These are phyloP conservation scores for Drosophila mauritiana DNA, from an alignment of 1,140 invertebrate genomes.

Conservation along the genomic window DNA sequence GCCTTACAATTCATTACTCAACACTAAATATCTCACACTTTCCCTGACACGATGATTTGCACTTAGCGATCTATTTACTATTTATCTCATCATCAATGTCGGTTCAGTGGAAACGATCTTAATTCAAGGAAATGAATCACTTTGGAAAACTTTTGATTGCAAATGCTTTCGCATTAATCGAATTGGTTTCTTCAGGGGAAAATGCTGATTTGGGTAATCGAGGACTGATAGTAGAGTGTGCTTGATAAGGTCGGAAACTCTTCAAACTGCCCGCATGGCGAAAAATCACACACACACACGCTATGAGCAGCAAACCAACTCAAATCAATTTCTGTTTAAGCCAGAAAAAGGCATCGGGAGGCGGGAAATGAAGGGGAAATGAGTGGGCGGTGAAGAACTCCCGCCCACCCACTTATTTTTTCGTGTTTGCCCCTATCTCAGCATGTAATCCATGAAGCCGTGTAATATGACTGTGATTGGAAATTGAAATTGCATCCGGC, in stretches of 20 bases:
- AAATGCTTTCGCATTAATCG: constrained; percentile 5
- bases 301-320: constrained; percentile 15
- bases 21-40: constrained; percentile 4
- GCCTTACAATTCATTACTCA: neutral
- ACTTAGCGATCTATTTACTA: constrained; percentile 16
- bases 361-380: constrained; percentile 23
- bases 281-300: constrained; percentile 5
- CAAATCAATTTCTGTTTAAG: constrained; percentile 49
- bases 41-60: neutral
- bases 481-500: constrained; percentile 81
- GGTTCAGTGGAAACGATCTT: constrained; percentile 28
- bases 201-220: constrained; percentile 1
- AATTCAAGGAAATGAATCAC: constrained; percentile 27
- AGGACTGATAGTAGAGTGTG: neutral
- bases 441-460: constrained; percentile 69
- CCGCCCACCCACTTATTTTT: neutral
- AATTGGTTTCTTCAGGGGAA: neutral
- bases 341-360: constrained; percentile 19
- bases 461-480: constrained; percentile 81
- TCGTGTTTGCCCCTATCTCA: constrained; percentile 3
- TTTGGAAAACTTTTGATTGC: constrained; percentile 12
- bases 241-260: constrained; percentile 13
- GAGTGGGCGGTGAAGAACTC: constrained; percentile 2
- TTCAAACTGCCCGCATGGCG: constrained; percentile 35
- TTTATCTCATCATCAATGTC: constrained; percentile 19